Evolutionary conservation across 2,797 vertebrate species (phyloP), one percentile per base, ranked within the genome.

Genomic region (Peromyscus aztecus): DNA sequence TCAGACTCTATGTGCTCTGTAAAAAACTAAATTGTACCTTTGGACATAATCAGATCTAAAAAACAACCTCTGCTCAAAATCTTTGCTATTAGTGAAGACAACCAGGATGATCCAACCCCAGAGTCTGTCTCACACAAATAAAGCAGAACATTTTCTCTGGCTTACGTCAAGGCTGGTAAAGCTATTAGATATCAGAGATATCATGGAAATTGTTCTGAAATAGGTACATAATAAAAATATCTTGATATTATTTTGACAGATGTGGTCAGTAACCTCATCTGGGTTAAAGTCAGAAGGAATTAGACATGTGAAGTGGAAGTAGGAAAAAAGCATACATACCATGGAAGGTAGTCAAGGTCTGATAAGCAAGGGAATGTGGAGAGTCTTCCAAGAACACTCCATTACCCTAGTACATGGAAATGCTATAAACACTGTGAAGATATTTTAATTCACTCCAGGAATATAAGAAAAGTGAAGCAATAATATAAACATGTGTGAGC

Each of bases 361-460:
- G 52, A 90, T 86, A 85, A 78, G 52, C 80, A 67, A 83, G 78
- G 34, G 94, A 95, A 69, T 86, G 17, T 49, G 6, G 57, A 94
- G 55, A 84, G 81, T 89, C 78, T 96, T 94, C 94, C 95, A 97
- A 96, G 85, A 97, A 75, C 81, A 92, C 67, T 89, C 93, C 57
- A 92, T 96, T 96, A 97, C n/a, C 29, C 52, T 67, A 84, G 93
- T 93, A 96, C 97, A 75, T 87, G 78, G 93, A 80, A 97, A 98
- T 85, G 93, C 92, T 96, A 80, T 96, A 96, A 97, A 97, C 19
- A 19, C 17, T 89, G 19, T 90, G 92, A 91, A 75, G 57, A 84
- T 92, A 37, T 92, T 61, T 95, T 71, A 90, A 29, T 93, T 82
- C 96, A 75, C 88, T 89, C 52, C 40, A 73, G 24, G 87, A 92